Evolutionary conservation across 1,140 invertebrate species (phyloP), one percentile per base, ranked within the genome.

Genomic region (Heliconius congener): DNA sequence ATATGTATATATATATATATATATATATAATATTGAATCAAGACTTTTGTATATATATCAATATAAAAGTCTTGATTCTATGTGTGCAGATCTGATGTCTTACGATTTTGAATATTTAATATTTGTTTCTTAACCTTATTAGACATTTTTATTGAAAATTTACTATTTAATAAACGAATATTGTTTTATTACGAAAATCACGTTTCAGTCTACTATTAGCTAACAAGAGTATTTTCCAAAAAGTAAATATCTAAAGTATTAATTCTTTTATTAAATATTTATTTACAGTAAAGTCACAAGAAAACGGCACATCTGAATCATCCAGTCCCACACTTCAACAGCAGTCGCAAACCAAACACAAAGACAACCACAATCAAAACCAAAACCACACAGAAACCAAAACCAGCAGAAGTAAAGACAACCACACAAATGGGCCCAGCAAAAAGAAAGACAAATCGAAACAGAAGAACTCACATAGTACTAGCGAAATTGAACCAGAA

Each of bases 221-320:
- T 52, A 46, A 46, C 9, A 46, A 13, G 6, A 2, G 13, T 13
- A 46, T 46, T 11, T 46, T 13, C 11, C 3, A 46, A 19, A 52
- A 52, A 52, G 50, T 19, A 8, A 52, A 19, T 52, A 19, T 52
- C 5, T 52, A 8, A 6, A 52, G 6, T 52, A 52, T 71, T 34
- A 30, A 71, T 37, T 39, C n/a, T 39, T 39, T 39, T n/a, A 8
- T 19, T 2, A 16, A 39, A 27, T 30, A 66, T 60, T 60, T 66
- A 16, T 30, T 91, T 87, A 18, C 91, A 94, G 93, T 86, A 85
- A 92, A 93, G 85, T 90, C 89, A 92, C 92, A 93, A 88, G 92
- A 94, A 92, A 93, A 93, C 85, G 91, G 90, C 83, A 93, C 88
- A 86, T 93, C 93, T 93, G 93, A 93, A 91, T 91, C 90, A 74